Evolutionary conservation across 2,888 invertebrate species (phyloP).

Genomic region (Drosophila infuscata): DNA sequence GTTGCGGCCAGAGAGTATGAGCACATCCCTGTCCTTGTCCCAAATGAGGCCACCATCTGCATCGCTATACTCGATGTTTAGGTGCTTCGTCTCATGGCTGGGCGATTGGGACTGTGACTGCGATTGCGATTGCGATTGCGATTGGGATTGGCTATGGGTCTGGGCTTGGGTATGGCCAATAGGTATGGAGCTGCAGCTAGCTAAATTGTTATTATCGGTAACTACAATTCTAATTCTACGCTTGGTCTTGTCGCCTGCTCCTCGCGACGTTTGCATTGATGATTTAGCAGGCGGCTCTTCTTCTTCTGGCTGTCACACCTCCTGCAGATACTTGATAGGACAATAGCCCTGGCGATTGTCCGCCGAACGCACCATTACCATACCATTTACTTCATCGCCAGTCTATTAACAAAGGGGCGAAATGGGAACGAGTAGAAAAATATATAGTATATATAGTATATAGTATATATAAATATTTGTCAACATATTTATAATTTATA

Average conservation of each 20-base stretch:
- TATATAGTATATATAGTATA: not conserved
- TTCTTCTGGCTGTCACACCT: conserved; percentile 93
- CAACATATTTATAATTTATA: not conserved
- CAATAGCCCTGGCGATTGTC: conserved; percentile 97
- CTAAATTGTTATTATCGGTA: conserved; percentile 80
- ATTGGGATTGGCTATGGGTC: conserved; percentile 23
- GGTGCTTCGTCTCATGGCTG: conserved; percentile 70
- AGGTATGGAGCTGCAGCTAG: conserved; percentile 56
- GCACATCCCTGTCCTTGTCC: conserved; percentile 67
- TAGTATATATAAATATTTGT: not conserved
- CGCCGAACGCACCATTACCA: conserved; percentile 96
- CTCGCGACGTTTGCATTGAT: conserved; percentile 80
- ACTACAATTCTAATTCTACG: conserved; percentile 85
- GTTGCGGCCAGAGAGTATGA: conserved; percentile 74
- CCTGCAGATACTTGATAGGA: conserved; percentile 97
- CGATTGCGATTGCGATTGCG: not conserved
- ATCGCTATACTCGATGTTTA: conserved; percentile 73
- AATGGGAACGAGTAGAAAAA: not conserved
- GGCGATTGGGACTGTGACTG: conserved; percentile 39
- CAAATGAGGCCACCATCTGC: conserved; percentile 60
- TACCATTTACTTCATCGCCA: conserved; percentile 96
- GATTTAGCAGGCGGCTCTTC: conserved; percentile 84
- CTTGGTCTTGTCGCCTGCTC: conserved; percentile 82
- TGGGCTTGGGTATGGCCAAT: conserved; percentile 21
- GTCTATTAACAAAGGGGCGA: conserved; percentile 84